These are phyloP conservation scores for Cephus runcator DNA, from an alignment of 2,888 invertebrate species.

Conservation along the genomic window DNA sequence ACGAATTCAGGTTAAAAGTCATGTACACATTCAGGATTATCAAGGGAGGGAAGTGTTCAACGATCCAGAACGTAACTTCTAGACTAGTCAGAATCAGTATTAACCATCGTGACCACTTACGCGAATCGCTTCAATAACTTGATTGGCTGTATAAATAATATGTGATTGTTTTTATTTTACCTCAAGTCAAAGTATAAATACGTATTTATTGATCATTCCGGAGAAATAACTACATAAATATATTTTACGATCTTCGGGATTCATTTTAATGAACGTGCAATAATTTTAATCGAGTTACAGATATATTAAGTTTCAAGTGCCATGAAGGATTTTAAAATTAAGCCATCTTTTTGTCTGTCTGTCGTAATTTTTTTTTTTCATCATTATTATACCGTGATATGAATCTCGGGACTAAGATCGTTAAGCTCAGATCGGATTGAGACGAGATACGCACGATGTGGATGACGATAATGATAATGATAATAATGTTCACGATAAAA, in stretches of 20 bases:
- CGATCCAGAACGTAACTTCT: background rate
- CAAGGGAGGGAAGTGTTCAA: background rate
- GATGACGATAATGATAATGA: background rate
- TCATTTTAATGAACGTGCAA: background rate
- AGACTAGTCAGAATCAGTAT: background rate
- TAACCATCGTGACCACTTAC: background rate
- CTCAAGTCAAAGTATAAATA: background rate
- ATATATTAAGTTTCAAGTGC: background rate
- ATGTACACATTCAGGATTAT: conserved; percentile 13
- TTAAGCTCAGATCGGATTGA: background rate
- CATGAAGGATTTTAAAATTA: background rate
- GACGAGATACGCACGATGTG: too few species aligned
- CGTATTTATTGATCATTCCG: background rate
- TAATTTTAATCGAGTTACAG: background rate
- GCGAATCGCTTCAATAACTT: background rate
- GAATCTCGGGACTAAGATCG: background rate
- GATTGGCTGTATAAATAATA: background rate
- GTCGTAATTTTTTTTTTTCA: background rate
- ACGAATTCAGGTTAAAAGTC: conserved; percentile 34
- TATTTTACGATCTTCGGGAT: background rate
- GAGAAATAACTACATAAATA: background rate
- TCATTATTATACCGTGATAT: background rate
- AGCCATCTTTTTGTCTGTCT: background rate
- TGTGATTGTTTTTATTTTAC: background rate
- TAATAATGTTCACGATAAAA: background rate